Evolutionary conservation across 2,888 invertebrate genomes (phyloP).

Genomic region (Cerastis rubricosa): DNA sequence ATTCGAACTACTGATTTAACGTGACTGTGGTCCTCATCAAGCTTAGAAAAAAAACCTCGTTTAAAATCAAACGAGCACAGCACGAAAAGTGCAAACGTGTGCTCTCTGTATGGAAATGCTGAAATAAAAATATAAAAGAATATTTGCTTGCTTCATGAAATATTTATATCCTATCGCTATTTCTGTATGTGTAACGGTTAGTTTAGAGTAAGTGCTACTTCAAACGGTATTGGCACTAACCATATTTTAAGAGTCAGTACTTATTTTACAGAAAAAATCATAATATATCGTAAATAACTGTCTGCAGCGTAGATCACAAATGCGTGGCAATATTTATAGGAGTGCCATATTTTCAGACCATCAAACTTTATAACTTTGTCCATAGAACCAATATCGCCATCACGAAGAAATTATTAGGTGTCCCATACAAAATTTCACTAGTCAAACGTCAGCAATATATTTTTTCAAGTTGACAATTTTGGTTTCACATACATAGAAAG

Average conservation of each 20-base stretch:
- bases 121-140: conserved; percentile 68
- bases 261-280: neutral
- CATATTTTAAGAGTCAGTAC: neutral
- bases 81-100: conserved; percentile 52
- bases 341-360: neutral
- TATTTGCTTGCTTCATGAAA: conserved; percentile 67
- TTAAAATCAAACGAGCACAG: conserved; percentile 50
- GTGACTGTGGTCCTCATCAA: conserved; percentile 3
- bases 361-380: neutral
- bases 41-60: conserved; percentile 33
- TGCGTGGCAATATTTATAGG: neutral
- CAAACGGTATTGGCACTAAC: neutral
- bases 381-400: neutral
- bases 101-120: conserved; percentile 65
- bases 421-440: neutral
- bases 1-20: neutral
- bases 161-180: conserved; percentile 58
- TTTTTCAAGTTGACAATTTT: neutral
- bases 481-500: neutral
- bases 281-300: neutral
- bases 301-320: neutral
- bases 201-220: neutral
- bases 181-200: neutral
- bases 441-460: neutral
- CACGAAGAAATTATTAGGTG: neutral